Evolutionary conservation across 2,888 invertebrate species (phyloP).

Genomic region (Stenodera caucasica): DNA sequence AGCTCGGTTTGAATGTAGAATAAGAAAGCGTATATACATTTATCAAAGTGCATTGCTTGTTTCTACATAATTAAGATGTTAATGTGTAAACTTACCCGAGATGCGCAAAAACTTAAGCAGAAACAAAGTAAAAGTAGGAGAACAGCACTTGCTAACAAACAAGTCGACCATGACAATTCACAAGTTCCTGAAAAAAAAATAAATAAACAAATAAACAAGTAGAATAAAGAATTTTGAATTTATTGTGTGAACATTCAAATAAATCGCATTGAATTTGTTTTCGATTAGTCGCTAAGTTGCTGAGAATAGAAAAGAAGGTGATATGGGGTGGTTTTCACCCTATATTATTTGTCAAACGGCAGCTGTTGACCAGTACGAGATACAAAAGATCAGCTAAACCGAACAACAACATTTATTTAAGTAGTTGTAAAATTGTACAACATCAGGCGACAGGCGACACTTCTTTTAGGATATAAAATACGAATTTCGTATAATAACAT

Average conservation of each 20-base stretch:
- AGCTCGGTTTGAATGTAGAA: background rate
- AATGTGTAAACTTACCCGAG: conserved; percentile 46
- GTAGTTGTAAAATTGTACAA: background rate
- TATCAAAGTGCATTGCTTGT: background rate
- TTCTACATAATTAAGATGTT: background rate
- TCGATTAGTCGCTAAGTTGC: background rate
- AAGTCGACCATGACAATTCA: conserved; percentile 62
- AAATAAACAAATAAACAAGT: background rate
- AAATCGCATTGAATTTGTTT: conserved; percentile 1
- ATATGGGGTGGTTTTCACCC: background rate
- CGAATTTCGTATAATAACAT: background rate
- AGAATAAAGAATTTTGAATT: background rate
- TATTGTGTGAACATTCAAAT: background rate
- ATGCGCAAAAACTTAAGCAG: conserved; percentile 62
- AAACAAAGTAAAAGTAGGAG: conserved; percentile 60
- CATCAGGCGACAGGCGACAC: too few relatives aligned
- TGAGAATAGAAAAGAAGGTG: background rate
- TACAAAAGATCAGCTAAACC: background rate
- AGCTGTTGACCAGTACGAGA: background rate
- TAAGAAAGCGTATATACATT: background rate
- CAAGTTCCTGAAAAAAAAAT: conserved; percentile 57
- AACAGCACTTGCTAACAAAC: conserved; percentile 59
- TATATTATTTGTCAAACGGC: background rate
- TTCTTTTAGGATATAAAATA: background rate
- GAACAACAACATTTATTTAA: background rate